Evolutionary conservation across 2,888 invertebrate genomes (phyloP).

Genomic region (Drosophila flavopinicola): DNA sequence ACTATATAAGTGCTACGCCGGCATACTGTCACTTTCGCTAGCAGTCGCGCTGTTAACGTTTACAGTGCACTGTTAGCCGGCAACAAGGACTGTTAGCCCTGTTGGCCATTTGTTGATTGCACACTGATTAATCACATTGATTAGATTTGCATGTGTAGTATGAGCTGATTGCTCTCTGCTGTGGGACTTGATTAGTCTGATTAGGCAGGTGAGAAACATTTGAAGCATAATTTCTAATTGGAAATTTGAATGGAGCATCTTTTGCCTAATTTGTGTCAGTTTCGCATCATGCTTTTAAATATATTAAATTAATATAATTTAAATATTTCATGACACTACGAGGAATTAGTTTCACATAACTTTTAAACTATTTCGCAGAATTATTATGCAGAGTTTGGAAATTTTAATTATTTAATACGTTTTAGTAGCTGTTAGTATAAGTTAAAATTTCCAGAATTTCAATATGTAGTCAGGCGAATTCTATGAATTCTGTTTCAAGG

Average conservation of each 20-base stretch:
- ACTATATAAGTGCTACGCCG: slow-evolving; percentile 34
- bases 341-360: too few relatives aligned
- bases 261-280: too few relatives aligned
- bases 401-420: not conserved
- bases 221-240: not conserved
- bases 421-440: not conserved
- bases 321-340: too few relatives aligned
- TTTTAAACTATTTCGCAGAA: too few relatives aligned
- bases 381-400: too few relatives aligned
- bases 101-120: slow-evolving; percentile 51
- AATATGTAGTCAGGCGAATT: not conserved
- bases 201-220: slow-evolving; percentile 8
- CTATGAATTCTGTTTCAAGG: not conserved
- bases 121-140: slow-evolving; percentile 34
- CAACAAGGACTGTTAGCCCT: slow-evolving; percentile 13
- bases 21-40: slow-evolving; percentile 51
- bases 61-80: slow-evolving; percentile 33
- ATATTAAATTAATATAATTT: too few relatives aligned
- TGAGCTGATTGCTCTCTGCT: not conserved
- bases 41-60: slow-evolving; percentile 13
- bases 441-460: not conserved
- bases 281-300: too few relatives aligned
- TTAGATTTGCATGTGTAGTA: slow-evolving; percentile 13
- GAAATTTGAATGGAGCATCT: not conserved
- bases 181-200: slow-evolving; percentile 11